Conservation (phyloP, 1,140 invertebrate genomes). For the Oryzaephilus surinamensis region DNA sequence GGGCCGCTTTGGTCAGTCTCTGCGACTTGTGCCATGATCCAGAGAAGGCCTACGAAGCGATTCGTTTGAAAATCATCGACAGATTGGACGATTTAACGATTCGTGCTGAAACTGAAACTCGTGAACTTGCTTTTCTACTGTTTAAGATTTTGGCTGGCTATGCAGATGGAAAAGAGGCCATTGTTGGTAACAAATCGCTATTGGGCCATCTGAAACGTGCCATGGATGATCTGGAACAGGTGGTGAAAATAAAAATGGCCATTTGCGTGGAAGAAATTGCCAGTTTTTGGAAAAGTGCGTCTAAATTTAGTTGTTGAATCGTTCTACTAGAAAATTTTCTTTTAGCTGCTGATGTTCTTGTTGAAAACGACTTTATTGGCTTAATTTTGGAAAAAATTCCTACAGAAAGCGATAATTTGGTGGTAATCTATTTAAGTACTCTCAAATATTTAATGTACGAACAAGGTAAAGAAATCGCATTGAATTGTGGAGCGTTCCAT, state of each 20-base stretch:
- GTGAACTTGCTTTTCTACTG: constrained; percentile 21
- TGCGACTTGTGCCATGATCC: constrained; percentile 29
- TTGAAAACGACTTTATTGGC: constrained; percentile 23
- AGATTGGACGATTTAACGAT: no score
- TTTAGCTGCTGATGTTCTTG: constrained; percentile 25
- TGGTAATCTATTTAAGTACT: constrained; percentile 20
- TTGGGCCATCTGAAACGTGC: constrained; percentile 18
- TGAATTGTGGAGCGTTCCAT: constrained; percentile 19
- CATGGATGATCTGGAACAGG: constrained; percentile 15
- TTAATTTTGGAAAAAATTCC: constrained; percentile 17
- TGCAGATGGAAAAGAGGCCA: constrained; percentile 23
- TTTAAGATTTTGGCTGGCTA: constrained; percentile 21
- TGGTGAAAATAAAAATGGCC: constrained; percentile 23
- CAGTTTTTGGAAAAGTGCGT: constrained; percentile 18
- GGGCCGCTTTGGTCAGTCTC: constrained; percentile 25
- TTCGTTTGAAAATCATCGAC: constrained; percentile 22
- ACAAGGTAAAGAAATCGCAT: constrained; percentile 22
- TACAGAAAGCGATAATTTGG: constrained; percentile 18
- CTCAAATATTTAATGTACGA: constrained; percentile 23
- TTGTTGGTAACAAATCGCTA: constrained; percentile 19
- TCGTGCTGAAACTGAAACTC: constrained; percentile 17
- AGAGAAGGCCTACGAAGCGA: constrained; percentile 28
- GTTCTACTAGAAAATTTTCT: no score
- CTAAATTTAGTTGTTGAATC: no score
- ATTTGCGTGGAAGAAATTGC: constrained; percentile 20